Evolutionary conservation across 2,797 vertebrate species (phyloP).

Genomic region (Mus minutoides): DNA sequence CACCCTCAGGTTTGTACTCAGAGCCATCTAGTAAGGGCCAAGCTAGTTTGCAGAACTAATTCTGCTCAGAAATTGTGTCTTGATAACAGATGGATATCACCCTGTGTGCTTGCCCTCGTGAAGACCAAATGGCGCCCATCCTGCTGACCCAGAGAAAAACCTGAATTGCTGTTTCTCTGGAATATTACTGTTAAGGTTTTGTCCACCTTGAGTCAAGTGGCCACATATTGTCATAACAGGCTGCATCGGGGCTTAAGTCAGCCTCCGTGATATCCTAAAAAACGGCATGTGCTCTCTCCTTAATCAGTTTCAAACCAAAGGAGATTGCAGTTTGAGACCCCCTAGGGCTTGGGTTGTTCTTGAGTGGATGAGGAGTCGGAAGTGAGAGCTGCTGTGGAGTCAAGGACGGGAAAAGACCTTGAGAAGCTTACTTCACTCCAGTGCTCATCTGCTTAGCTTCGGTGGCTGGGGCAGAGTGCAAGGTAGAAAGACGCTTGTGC

Average conservation of each 20-base stretch:
- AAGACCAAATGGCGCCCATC: neutral
- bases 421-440: neutral
- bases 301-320: neutral
- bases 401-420: neutral
- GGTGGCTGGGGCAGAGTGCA: neutral
- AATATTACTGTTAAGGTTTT: neutral
- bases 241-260: neutral
- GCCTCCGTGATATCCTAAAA: neutral
- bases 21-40: constrained; percentile 21
- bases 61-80: constrained; percentile 54
- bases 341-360: neutral
- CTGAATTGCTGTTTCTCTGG: neutral
- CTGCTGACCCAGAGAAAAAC: constrained; percentile 24
- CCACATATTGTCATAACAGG: neutral
- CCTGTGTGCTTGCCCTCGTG: neutral
- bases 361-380: neutral
- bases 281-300: neutral
- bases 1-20: constrained; percentile 33
- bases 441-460: neutral
- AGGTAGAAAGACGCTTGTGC: neutral
- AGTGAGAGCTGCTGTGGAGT: neutral
- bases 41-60: constrained; percentile 65
- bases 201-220: neutral
- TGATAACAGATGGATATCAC: constrained; percentile 70
- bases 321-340: neutral